Percentiles rank a stretch among this genome's conserved stretches.
These are phyloP conservation scores for Protonibea diacanthus DNA, from an alignment of 2,797 vertebrate species.

Conservation along the genomic window DNA sequence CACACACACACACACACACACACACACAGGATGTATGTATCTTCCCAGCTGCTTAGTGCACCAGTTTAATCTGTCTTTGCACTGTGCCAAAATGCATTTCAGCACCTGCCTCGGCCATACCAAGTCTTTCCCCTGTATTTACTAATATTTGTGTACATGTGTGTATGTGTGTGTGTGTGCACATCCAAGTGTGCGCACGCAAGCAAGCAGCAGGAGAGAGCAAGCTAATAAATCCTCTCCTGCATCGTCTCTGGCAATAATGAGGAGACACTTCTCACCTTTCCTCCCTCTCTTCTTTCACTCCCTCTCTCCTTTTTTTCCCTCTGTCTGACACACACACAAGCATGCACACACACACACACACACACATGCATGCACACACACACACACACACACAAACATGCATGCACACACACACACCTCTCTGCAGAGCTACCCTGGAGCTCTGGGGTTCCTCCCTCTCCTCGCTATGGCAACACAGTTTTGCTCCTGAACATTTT, in stretches of 20 bases:
- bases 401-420: constrained; percentile 25
- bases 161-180: background rate
- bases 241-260: constrained; percentile 48
- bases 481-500: constrained; percentile 25
- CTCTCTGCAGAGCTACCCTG: constrained; percentile 10
- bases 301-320: background rate
- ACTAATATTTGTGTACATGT: background rate
- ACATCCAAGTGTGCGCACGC: constrained; percentile 16
- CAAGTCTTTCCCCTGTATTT: constrained; percentile 21
- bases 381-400: constrained; percentile 13
- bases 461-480: constrained; percentile 62
- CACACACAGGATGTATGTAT: background rate
- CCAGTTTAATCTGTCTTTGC: constrained; percentile 42
- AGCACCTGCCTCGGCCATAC: constrained; percentile 51
- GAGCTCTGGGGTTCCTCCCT: constrained; percentile 47
- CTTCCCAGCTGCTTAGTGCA: constrained; percentile 31
- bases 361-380: constrained; percentile 9
- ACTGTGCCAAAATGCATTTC: constrained; percentile 34
- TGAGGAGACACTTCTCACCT: constrained; percentile 65
- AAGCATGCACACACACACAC: constrained; percentile 16
- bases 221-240: constrained; percentile 63
- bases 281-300: constrained; percentile 32
- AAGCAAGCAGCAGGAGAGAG: constrained; percentile 36
- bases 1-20: background rate
- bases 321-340: background rate